Evolutionary conservation across 2,797 vertebrate species (phyloP).

Genomic region (Rhynchotus rufescens): DNA sequence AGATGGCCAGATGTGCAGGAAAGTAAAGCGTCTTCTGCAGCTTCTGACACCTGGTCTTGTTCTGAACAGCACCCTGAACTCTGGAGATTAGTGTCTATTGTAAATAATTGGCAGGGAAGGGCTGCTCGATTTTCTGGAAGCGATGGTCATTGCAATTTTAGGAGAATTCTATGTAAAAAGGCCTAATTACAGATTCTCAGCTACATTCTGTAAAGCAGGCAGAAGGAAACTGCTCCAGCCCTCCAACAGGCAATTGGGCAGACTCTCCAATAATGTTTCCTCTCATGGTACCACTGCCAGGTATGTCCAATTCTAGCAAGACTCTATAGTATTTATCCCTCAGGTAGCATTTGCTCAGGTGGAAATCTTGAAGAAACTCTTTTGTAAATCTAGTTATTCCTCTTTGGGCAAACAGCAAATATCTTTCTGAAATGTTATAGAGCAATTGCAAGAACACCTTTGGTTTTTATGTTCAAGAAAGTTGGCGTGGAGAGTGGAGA

Average conservation of each 20-base stretch:
- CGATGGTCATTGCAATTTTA: background rate
- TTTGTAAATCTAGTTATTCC: background rate
- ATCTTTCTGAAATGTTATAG: background rate
- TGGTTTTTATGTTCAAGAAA: background rate
- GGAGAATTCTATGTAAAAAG: background rate
- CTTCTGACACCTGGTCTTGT: rapidly evolving
- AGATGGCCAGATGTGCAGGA: rapidly evolving
- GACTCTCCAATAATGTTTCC: background rate
- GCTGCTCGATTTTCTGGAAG: background rate
- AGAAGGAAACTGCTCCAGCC: background rate
- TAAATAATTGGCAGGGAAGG: background rate
- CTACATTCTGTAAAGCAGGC: background rate
- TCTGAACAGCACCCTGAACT: background rate
- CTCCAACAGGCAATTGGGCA: background rate
- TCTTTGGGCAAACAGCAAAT: background rate
- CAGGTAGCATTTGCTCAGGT: background rate
- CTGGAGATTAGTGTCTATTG: background rate
- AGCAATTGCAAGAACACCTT: background rate
- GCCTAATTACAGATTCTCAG: rapidly evolving
- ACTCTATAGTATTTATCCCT: background rate
- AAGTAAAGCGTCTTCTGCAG: background rate
- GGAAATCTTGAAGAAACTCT: background rate
- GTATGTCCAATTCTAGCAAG: background rate
- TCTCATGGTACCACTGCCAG: background rate
- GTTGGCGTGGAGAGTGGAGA: background rate